These are phyloP conservation scores for Ariolimax columbianus DNA, from an alignment of 2,888 invertebrate genomes.

Conservation along the genomic window DNA sequence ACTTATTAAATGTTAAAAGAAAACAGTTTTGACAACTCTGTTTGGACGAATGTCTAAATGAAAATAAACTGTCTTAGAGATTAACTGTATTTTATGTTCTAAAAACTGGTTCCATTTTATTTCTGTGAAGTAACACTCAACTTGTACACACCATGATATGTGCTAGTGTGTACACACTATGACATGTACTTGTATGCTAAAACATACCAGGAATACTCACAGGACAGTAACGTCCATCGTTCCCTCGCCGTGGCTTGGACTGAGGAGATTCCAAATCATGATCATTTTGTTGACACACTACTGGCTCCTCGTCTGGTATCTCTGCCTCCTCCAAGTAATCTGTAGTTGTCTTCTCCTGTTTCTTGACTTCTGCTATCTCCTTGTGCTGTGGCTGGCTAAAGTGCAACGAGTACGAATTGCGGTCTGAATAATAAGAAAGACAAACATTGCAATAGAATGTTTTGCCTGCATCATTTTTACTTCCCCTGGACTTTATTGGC, in stretches of 20 bases:
- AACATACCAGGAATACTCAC: conserved; percentile 6
- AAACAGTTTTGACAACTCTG: too few relatives aligned
- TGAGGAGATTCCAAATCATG: neutral
- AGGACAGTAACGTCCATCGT: conserved; percentile 31
- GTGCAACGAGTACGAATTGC: conserved; percentile 45
- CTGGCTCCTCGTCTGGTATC: conserved; percentile 12
- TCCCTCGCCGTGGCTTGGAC: neutral
- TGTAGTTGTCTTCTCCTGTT: conserved; percentile 30
- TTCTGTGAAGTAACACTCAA: too few relatives aligned
- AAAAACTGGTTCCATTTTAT: too few relatives aligned
- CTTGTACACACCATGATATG: too few relatives aligned
- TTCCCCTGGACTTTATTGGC: conserved; percentile 13
- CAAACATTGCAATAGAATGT: conserved; percentile 51
- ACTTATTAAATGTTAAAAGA: too few relatives aligned
- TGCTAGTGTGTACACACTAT: neutral
- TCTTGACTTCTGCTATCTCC: conserved; percentile 31
- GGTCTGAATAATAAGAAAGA: conserved; percentile 46
- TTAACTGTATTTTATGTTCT: too few relatives aligned
- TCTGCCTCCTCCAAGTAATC: conserved; percentile 37
- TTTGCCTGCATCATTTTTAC: conserved; percentile 28
- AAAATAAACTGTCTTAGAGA: too few relatives aligned
- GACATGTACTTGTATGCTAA: neutral
- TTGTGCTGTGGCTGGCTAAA: conserved; percentile 49
- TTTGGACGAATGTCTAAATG: too few relatives aligned
- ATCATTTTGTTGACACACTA: conserved; percentile 7